Percentiles rank a stretch among this genome's conserved stretches.
Evolutionary conservation across 2,888 invertebrate genomes (phyloP).

Genomic region (Pycnomerus fuliginosus): DNA sequence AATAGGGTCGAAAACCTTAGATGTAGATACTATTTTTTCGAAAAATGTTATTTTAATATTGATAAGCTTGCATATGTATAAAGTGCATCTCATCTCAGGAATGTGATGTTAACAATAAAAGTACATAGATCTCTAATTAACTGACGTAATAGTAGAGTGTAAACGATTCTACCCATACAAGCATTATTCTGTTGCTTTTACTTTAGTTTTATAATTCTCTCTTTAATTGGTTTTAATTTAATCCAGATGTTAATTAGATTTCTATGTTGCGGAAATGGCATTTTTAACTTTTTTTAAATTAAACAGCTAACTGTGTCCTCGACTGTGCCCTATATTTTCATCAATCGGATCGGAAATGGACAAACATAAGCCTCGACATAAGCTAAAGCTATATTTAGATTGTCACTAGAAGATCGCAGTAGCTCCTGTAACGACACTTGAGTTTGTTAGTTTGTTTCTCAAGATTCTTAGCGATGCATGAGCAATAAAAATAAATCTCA

Average conservation of each 20-base stretch:
- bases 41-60: no score
- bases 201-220: no score
- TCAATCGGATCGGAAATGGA: neutral
- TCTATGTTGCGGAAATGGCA: neutral
- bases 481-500: neutral
- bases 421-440: neutral
- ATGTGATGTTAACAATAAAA: no score
- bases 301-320: neutral
- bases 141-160: no score
- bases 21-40: no score
- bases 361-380: neutral
- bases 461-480: neutral
- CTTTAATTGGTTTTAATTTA: neutral
- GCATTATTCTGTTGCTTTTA: no score
- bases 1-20: no score
- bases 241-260: neutral
- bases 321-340: neutral
- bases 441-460: neutral
- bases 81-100: no score
- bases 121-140: no score
- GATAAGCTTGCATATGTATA: no score
- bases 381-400: neutral
- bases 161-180: no score
- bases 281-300: neutral
- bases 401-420: neutral